Evolutionary conservation across 2,888 invertebrate species (phyloP).

Genomic region (Caenorhabditis macrosperma): DNA sequence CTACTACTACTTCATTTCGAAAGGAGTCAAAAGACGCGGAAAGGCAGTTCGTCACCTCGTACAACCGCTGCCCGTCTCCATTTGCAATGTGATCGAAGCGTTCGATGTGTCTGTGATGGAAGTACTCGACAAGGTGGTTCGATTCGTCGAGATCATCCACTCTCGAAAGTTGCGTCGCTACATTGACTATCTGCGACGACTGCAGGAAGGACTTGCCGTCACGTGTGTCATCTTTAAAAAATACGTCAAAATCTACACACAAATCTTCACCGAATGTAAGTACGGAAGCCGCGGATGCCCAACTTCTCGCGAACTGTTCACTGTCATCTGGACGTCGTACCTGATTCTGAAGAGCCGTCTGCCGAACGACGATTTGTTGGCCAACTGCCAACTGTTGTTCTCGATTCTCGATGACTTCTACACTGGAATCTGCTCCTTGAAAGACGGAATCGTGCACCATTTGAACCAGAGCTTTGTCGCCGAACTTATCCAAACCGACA

Average conservation of each 20-base stretch:
- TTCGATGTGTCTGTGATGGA: constrained; percentile 49
- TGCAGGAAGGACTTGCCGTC: constrained; percentile 86
- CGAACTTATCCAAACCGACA: constrained; percentile 15
- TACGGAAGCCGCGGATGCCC: not conserved
- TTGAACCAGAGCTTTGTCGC: constrained; percentile 68
- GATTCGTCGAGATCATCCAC: constrained; percentile 61
- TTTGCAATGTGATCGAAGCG: constrained; percentile 11
- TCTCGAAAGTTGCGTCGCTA: constrained; percentile 43
- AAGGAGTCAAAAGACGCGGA: constrained; percentile 43
- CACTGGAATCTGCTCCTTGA: constrained; percentile 87
- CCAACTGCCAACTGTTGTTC: constrained; percentile 92
- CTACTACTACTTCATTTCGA: constrained; percentile 45
- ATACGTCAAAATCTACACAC: constrained; percentile 90
- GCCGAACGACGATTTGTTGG: constrained; percentile 89
- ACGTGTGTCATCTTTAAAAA: constrained; percentile 94
- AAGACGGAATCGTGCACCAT: constrained; percentile 57
- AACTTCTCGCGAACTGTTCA: constrained; percentile 35
- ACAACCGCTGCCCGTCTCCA: constrained; percentile 24
- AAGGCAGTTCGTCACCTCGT: constrained; percentile 20
- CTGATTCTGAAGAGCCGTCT: constrained; percentile 46
- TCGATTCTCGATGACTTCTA: constrained; percentile 93
- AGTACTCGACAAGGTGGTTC: constrained; percentile 56
- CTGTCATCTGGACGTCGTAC: constrained; percentile 38
- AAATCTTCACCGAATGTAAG: constrained; percentile 85
- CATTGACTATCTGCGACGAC: constrained; percentile 31